A percentile compares a stretch with the other conserved stretches of the same genome.
Conservation (phyloP, 2,888 invertebrate species). For the Plebejus argus region DNA sequence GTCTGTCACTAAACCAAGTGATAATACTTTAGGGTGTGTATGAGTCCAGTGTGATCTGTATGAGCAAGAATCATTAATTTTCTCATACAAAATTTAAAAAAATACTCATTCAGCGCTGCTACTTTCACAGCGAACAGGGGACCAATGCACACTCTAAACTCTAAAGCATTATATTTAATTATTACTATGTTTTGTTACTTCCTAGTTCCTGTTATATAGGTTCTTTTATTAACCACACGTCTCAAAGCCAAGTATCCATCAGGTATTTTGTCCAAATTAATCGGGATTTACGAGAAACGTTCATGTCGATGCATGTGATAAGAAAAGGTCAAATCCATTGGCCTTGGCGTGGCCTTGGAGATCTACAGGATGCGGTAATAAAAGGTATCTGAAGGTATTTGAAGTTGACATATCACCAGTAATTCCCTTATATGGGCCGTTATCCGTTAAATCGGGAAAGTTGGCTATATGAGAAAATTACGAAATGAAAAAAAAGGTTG, state of each 20-base stretch:
- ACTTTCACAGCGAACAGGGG: too few relatives aligned
- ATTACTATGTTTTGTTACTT: too few relatives aligned
- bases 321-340: slow-evolving; percentile 1
- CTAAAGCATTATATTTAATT: too few relatives aligned
- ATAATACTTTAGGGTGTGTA: too few relatives aligned
- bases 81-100: too few relatives aligned
- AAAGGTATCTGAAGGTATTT: slow-evolving; percentile 10
- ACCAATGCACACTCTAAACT: too few relatives aligned
- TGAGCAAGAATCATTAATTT: too few relatives aligned
- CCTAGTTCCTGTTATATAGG: too few relatives aligned
- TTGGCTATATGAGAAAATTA: not conserved
- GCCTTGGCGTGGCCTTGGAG: slow-evolving; percentile 1
- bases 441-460: not conserved
- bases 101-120: too few relatives aligned
- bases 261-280: not conserved
- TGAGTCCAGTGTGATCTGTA: too few relatives aligned
- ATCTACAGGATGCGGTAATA: slow-evolving; percentile 3
- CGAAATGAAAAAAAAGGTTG: too few relatives aligned
- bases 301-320: not conserved
- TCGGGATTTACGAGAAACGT: not conserved
- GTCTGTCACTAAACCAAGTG: too few relatives aligned
- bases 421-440: not conserved
- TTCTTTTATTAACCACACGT: not conserved
- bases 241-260: not conserved
- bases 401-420: not conserved